Percentiles rank a stretch among this genome's conserved stretches.
These are phyloP conservation scores for Galagoides demidoff DNA, from an alignment of 2,797 vertebrate genomes.

Conservation along the genomic window DNA sequence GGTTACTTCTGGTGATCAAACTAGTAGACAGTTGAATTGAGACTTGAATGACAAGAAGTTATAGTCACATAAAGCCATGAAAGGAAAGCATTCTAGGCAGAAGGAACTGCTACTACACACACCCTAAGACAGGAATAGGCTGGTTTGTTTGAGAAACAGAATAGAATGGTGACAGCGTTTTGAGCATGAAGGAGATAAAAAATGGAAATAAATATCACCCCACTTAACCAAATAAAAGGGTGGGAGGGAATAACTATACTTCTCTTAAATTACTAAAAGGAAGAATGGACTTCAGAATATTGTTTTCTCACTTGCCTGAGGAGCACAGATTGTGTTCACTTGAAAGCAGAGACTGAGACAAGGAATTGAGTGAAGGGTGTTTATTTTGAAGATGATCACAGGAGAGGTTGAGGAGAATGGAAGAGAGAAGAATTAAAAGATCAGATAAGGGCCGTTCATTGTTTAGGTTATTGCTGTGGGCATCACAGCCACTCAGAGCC, in stretches of 20 bases:
- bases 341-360: neutral
- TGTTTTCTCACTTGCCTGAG: neutral
- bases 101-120: neutral
- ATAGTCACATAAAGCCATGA: neutral
- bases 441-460: neutral
- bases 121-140: neutral
- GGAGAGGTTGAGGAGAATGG: neutral
- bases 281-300: neutral
- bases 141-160: neutral
- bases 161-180: no score
- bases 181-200: neutral
- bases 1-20: neutral
- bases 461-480: neutral
- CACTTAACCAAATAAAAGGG: neutral
- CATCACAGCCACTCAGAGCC: neutral
- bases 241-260: neutral
- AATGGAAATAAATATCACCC: neutral
- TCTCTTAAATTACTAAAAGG: neutral
- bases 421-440: neutral
- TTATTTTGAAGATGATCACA: neutral
- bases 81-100: neutral
- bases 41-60: neutral
- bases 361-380: neutral
- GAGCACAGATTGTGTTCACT: neutral
- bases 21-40: neutral